Conservation (phyloP, 2,888 invertebrate genomes). For the Protonemura montana region DNA sequence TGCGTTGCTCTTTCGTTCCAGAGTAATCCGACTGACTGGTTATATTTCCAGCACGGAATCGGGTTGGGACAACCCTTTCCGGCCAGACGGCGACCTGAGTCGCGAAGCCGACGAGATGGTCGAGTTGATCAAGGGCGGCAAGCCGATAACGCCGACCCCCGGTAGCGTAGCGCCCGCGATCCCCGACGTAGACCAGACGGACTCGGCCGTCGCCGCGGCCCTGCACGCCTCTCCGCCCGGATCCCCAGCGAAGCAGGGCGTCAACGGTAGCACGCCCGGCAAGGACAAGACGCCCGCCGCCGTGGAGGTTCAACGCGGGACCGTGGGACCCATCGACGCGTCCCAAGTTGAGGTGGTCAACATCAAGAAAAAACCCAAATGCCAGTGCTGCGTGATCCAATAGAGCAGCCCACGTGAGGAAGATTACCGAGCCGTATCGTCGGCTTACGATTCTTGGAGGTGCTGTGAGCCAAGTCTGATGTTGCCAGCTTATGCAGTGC, state of each 20-base stretch:
- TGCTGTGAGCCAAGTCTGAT: slow-evolving; percentile 7
- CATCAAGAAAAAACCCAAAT: slow-evolving; percentile 94
- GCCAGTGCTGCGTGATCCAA: slow-evolving; percentile 94
- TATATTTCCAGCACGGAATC: slow-evolving; percentile 82
- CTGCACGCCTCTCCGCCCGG: slow-evolving; percentile 46
- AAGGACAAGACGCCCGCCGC: slow-evolving; percentile 60
- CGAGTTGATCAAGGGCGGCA: slow-evolving; percentile 90
- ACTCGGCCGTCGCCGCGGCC: slow-evolving; percentile 58
- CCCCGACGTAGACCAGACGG: slow-evolving; percentile 59
- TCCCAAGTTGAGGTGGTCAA: slow-evolving; percentile 89
- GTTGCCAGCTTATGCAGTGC: slow-evolving; percentile 22
- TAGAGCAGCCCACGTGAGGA: slow-evolving; percentile 60
- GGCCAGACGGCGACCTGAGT: slow-evolving; percentile 94
- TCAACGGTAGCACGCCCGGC: slow-evolving; percentile 56
- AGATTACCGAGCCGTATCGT: too few species aligned
- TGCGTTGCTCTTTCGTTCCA: slow-evolving; percentile 21
- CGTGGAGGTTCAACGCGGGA: slow-evolving; percentile 75
- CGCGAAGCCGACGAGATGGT: slow-evolving; percentile 96
- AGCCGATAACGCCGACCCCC: slow-evolving; percentile 80
- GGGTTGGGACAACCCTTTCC: slow-evolving; percentile 97
- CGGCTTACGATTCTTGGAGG: not conserved
- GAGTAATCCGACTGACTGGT: slow-evolving; percentile 43
- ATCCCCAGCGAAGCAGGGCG: slow-evolving; percentile 54
- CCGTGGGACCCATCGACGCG: slow-evolving; percentile 74
- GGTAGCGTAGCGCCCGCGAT: slow-evolving; percentile 64